Evolutionary conservation across 2,797 vertebrate genomes (phyloP).

Genomic region (Myripristis murdjan): DNA sequence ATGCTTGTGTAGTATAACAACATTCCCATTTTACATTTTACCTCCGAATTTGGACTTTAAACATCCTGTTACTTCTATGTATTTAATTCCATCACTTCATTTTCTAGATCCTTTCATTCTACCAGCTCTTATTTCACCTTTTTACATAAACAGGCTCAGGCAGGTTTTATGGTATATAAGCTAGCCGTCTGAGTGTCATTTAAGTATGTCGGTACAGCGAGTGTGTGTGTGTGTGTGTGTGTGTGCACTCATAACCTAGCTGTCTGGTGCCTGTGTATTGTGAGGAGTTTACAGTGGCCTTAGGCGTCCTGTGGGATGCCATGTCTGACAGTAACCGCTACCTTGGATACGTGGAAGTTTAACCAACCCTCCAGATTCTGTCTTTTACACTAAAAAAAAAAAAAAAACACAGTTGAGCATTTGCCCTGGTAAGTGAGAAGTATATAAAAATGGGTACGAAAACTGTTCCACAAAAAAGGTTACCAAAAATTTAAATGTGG

Average conservation of each 20-base stretch:
- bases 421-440: constrained; percentile 65
- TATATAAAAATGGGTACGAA: constrained; percentile 70
- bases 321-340: constrained; percentile 86
- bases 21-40: neutral
- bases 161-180: constrained; percentile 80
- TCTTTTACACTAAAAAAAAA: constrained; percentile 83
- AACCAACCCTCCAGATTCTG: constrained; percentile 87
- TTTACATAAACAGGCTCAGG: constrained; percentile 16
- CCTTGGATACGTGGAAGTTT: constrained; percentile 89
- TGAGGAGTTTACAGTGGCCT: constrained; percentile 87
- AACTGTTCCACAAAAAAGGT: constrained; percentile 56
- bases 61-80: neutral
- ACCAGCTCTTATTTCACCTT: neutral
- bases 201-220: constrained; percentile 3
- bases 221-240: constrained; percentile 47
- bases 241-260: constrained; percentile 21
- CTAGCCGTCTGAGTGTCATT: constrained; percentile 20
- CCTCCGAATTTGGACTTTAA: neutral
- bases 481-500: constrained; percentile 70
- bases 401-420: constrained; percentile 59
- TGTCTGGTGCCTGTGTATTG: neutral
- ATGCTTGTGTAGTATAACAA: neutral
- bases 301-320: constrained; percentile 87
- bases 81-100: too few relatives aligned
- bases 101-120: neutral